Evolutionary conservation across 2,797 vertebrate genomes (phyloP), one percentile per base, ranked within the genome.

Genomic region (Taeniopygia guttata): DNA sequence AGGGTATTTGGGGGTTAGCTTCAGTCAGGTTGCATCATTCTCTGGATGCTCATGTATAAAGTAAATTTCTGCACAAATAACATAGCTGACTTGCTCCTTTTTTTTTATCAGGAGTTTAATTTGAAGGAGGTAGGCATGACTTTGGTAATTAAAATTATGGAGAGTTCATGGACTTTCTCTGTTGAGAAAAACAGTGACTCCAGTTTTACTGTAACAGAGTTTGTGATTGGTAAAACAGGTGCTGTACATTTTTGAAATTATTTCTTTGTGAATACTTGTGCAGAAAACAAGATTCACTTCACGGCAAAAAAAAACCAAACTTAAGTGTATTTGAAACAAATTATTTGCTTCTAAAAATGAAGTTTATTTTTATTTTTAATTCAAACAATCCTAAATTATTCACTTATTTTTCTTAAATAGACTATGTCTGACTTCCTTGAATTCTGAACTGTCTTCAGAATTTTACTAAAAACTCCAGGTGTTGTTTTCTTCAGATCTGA

Each of bases 1-100:
- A 93, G 62, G 46, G 34, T 94, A 75, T 95, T 96, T 96, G 90
- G 3, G 75, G 93, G 86, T 93, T 92, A 64, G 66, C 60, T 94
- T 83, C 89, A 90, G 27, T 76, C 20, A 84, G 60, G 72, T 84
- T 79, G 75, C 5, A 1, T 91, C 90, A 84, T 92, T 96, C 81
- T 68, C 52, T 82, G 51, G 49, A 48, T 34, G 48, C 34, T 69
- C 20, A 3, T 46, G 59, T 5, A 13, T 54, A 56, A 45, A 90
- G 67, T 18, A 56, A 70, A 56, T 84, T 79, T n/a, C 48, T 89
- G n/a, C 40, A 22, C 58, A 26, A 82, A 62, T 7, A 46, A 38
- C 15, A 34, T 38, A 34, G 27, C 16, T 16, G n/a, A 58, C 19
- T 42, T 69, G 5, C 34, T 54, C 25, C 7, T 80, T 62, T 45